A percentile compares a stretch with the other conserved stretches of the same genome.
Conservation (phyloP, 1,140 invertebrate genomes). For the Archegozetes longisetosus region DNA sequence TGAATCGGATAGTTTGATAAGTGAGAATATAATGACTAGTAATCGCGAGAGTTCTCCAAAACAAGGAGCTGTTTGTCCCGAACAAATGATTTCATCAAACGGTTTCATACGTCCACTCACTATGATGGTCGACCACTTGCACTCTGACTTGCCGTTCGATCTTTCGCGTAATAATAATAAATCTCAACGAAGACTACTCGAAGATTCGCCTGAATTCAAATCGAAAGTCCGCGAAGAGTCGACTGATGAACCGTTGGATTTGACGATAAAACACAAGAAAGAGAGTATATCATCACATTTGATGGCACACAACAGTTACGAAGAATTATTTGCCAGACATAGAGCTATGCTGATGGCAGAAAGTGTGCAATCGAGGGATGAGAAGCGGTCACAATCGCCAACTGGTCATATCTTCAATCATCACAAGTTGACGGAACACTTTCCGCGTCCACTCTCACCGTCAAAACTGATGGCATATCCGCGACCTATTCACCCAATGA, state of each 20-base stretch:
- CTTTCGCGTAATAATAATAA: neutral
- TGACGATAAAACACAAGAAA: neutral
- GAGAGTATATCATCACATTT: neutral
- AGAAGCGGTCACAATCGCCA: neutral
- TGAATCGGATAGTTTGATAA: neutral
- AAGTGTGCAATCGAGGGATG: constrained; percentile 15
- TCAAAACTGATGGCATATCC: constrained; percentile 46
- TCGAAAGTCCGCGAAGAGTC: neutral
- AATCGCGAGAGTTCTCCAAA: constrained; percentile 21
- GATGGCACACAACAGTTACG: constrained; percentile 12
- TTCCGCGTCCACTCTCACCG: constrained; percentile 18
- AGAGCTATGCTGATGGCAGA: neutral
- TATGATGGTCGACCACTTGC: neutral
- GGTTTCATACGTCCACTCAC: neutral
- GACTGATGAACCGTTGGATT: neutral
- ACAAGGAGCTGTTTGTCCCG: constrained; percentile 23
- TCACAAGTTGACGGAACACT: neutral
- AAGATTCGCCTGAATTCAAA: neutral
- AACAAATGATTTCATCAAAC: constrained; percentile 13
- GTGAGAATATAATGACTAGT: neutral
- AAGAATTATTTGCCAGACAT: constrained; percentile 1
- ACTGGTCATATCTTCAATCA: neutral
- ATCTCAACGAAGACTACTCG: neutral
- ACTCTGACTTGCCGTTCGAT: neutral
- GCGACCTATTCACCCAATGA: constrained; percentile 22